These are phyloP conservation scores for Sinelater perroti DNA, from an alignment of 2,888 invertebrate genomes.

Conservation along the genomic window DNA sequence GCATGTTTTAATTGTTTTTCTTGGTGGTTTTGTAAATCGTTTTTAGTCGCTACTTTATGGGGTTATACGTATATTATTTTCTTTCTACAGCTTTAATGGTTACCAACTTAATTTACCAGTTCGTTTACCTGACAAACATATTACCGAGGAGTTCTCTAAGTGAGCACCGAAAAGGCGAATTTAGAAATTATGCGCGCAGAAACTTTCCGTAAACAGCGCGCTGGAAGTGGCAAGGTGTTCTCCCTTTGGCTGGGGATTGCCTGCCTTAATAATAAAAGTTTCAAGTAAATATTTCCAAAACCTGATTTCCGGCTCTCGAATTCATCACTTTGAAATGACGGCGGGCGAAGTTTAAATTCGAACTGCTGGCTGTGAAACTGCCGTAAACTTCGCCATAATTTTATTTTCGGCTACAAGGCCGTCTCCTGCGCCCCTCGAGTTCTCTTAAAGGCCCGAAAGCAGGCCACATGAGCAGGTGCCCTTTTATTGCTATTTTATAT, in stretches of 20 bases:
- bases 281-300: neutral
- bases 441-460: too few relatives aligned
- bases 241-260: neutral
- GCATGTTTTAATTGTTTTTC: too few relatives aligned
- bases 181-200: neutral
- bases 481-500: too few relatives aligned
- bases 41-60: too few relatives aligned
- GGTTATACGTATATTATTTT: too few relatives aligned
- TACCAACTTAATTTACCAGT: too few relatives aligned
- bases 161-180: neutral
- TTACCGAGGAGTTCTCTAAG: too few relatives aligned
- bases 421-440: too few relatives aligned
- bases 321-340: constrained; percentile 14
- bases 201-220: neutral
- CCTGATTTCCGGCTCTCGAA: neutral
- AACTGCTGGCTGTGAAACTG: constrained; percentile 1
- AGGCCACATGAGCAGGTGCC: too few relatives aligned
- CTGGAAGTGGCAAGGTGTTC: neutral
- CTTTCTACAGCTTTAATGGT: too few relatives aligned
- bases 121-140: too few relatives aligned
- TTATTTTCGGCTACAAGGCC: constrained; percentile 2
- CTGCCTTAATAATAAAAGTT: constrained; percentile 1
- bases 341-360: neutral
- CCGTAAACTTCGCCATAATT: constrained; percentile 2
- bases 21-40: too few relatives aligned